Evolutionary conservation across 2,888 invertebrate genomes (phyloP).

Genomic region (Mesoligia furuncula): DNA sequence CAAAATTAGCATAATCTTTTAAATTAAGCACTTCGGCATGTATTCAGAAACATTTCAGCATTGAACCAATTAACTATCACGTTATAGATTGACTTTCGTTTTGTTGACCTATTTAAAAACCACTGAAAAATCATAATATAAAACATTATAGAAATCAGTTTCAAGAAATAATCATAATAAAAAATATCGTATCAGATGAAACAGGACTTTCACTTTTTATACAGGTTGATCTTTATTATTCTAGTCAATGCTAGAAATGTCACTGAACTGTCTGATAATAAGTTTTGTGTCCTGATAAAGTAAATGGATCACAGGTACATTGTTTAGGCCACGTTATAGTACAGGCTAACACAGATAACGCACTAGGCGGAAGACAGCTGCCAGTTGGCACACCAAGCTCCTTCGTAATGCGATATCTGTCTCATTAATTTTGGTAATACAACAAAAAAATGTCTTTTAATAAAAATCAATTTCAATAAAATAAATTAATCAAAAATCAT

Average conservation of each 20-base stretch:
- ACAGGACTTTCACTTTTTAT: background rate
- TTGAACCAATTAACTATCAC: constrained; percentile 38
- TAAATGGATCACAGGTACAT: constrained; percentile 69
- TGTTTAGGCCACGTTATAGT: constrained; percentile 63
- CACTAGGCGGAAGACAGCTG: constrained; percentile 22
- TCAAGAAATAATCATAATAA: background rate
- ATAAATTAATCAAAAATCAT: constrained; percentile 75
- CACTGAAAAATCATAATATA: background rate
- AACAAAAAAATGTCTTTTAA: constrained; percentile 78
- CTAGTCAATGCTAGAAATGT: constrained; percentile 61
- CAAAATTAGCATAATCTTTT: constrained; percentile 54
- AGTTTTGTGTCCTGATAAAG: constrained; percentile 62
- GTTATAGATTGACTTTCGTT: constrained; percentile 14
- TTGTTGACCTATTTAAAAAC: constrained; percentile 6
- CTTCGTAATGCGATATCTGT: constrained; percentile 35
- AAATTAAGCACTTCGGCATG: constrained; percentile 64
- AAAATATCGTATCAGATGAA: background rate
- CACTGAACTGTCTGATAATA: constrained; percentile 47
- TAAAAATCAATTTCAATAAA: constrained; percentile 65
- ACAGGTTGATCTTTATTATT: constrained; percentile 10
- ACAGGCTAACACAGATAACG: constrained; percentile 51
- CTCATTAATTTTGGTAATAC: constrained; percentile 63
- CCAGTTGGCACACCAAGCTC: constrained; percentile 1
- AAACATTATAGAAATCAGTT: background rate
- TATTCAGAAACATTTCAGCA: constrained; percentile 62